phyloP scores from a whole-genome alignment of 2,113 vertebrate genomes.

The Hippocampus mohnikei region DNA sequence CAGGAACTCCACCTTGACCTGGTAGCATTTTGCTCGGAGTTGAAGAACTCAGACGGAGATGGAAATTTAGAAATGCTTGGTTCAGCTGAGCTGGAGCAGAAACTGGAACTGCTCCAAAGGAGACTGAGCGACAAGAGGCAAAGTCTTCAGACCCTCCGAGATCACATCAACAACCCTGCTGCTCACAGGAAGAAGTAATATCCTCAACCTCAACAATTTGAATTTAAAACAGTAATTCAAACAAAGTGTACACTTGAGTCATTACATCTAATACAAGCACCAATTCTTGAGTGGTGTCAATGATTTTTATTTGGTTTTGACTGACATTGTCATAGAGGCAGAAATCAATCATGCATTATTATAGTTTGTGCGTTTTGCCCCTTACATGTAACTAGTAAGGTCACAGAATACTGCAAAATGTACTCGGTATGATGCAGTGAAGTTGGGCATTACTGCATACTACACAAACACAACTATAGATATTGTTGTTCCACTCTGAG shows the following conservation, averaged over 20 bases:
- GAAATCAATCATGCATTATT: background rate
- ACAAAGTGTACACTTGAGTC: too few relatives aligned
- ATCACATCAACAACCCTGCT: constrained; percentile 43
- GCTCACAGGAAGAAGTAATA: constrained; percentile 57
- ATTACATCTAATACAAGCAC: too few relatives aligned
- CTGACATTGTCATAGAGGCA: background rate
- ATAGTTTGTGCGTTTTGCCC: too few relatives aligned
- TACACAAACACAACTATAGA: background rate
- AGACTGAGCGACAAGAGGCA: constrained; percentile 62
- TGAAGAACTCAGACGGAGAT: constrained; percentile 63
- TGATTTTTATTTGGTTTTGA: background rate
- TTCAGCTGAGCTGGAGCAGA: constrained; percentile 52
- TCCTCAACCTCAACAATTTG: background rate
- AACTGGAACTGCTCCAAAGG: constrained; percentile 52
- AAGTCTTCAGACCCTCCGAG: constrained; percentile 46
- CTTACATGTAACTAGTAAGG: too few relatives aligned
- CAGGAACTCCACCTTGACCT: constrained; percentile 66
- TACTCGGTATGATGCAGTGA: background rate
- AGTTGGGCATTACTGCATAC: background rate
- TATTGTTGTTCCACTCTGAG: background rate
- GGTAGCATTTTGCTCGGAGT: constrained; percentile 66
- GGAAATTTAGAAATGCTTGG: constrained; percentile 22
- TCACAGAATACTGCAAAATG: background rate
- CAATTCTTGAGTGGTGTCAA: too few relatives aligned
- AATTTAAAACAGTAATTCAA: background rate